phyloP scores from a whole-genome alignment of 2,797 vertebrate species.

The Chelmon rostratus region DNA sequence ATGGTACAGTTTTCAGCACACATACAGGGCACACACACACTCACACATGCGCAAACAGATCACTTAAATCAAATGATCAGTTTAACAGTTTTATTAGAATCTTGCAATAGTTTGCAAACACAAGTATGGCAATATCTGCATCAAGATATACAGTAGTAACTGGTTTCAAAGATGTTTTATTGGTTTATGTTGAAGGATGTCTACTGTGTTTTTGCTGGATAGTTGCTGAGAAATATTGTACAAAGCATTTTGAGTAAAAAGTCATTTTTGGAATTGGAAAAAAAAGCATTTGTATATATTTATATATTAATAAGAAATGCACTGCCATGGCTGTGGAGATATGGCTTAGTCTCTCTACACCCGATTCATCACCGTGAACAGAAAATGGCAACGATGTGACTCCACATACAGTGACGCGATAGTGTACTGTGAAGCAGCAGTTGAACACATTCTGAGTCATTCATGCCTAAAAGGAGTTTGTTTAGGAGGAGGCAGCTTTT shows the following conservation, averaged over 20 bases:
- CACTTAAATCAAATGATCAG: constrained; percentile 30
- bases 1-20: constrained; percentile 18
- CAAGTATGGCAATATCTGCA: constrained; percentile 95
- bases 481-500: constrained; percentile 38
- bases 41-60: constrained; percentile 11
- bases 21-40: not conserved
- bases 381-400: constrained; percentile 62
- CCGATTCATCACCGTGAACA: constrained; percentile 67
- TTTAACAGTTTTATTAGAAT: constrained; percentile 95
- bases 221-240: constrained; percentile 93
- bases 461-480: constrained; percentile 39
- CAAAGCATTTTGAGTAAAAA: constrained; percentile 85
- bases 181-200: constrained; percentile 89
- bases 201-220: constrained; percentile 88
- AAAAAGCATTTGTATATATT: constrained; percentile 64
- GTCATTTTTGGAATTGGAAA: constrained; percentile 80
- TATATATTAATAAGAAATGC: constrained; percentile 81
- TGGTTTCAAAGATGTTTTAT: constrained; percentile 84
- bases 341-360: constrained; percentile 92
- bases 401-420: constrained; percentile 62
- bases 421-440: constrained; percentile 59
- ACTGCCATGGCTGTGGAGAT: constrained; percentile 89
- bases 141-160: constrained; percentile 96
- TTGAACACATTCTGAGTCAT: constrained; percentile 65
- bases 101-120: constrained; percentile 96